A percentile compares a stretch with the other conserved stretches of the same genome.
Evolutionary conservation across 37 sponge, comb jelly and placozoan genomes (phyloP).

Genomic region (Halichondria panicea): DNA sequence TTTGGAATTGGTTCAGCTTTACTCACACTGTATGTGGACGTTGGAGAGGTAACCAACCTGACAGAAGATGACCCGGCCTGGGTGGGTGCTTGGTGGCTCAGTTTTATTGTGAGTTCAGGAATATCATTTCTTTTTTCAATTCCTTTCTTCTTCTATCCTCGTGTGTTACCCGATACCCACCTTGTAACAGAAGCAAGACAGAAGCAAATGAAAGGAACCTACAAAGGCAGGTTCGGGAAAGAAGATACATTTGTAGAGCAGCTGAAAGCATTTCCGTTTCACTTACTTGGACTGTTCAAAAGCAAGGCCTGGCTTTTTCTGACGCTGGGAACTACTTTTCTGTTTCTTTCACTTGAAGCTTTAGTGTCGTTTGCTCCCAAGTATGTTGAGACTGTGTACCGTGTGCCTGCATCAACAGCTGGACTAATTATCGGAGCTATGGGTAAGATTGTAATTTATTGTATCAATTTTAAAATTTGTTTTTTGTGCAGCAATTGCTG

Average conservation of each 20-base stretch:
- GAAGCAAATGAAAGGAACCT: slow-evolving; percentile 35
- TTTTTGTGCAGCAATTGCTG: slow-evolving; percentile 31
- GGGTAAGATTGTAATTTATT: slow-evolving; percentile 16
- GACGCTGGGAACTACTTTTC: slow-evolving; percentile 26
- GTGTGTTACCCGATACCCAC: slow-evolving; percentile 21
- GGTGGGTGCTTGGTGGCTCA: slow-evolving; percentile 88
- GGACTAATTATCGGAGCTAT: slow-evolving; percentile 47
- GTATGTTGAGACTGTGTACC: slow-evolving; percentile 69
- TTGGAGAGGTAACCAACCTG: slow-evolving; percentile 30
- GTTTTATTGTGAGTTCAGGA: slow-evolving; percentile 44
- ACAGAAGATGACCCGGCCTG: slow-evolving; percentile 45
- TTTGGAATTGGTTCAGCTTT: slow-evolving; percentile 70
- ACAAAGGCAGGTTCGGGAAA: background rate
- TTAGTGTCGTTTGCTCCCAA: slow-evolving; percentile 77
- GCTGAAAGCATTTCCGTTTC: slow-evolving; percentile 34
- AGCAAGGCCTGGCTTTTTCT: slow-evolving; percentile 58
- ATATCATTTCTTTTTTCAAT: slow-evolving; percentile 28
- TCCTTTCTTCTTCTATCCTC: slow-evolving; percentile 67
- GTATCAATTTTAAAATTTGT: background rate
- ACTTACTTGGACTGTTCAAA: slow-evolving; percentile 14
- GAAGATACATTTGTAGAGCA: background rate
- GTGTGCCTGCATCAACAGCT: slow-evolving; percentile 35
- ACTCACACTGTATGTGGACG: slow-evolving; percentile 65
- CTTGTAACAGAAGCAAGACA: slow-evolving; percentile 4
- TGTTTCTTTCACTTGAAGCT: slow-evolving; percentile 48